phyloP scores from a whole-genome alignment of 53 echinoderm and acorn worm species.

The Actinopyga echinites region DNA sequence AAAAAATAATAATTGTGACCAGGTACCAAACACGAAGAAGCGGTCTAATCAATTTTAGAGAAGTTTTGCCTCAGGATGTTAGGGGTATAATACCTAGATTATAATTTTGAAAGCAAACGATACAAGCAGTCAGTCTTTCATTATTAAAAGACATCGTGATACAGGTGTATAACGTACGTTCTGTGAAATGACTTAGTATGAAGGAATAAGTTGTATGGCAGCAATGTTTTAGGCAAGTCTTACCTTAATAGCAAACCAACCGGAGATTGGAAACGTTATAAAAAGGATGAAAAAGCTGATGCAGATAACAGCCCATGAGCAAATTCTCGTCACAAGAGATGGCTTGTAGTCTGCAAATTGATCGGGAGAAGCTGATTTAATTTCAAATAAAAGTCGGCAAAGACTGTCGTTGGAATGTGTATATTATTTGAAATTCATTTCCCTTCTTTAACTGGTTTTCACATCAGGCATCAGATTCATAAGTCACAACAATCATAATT shows the following conservation, averaged over 20 bases:
- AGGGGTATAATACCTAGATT: too few species aligned
- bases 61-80: too few species aligned
- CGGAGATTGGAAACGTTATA: conserved; percentile 82
- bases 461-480: too few species aligned
- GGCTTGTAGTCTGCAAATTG: conserved; percentile 66
- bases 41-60: too few species aligned
- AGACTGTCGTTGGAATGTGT: too few species aligned
- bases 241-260: conserved; percentile 79
- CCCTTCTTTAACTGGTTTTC: too few species aligned
- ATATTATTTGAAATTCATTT: too few species aligned
- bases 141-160: neutral
- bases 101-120: neutral
- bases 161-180: neutral
- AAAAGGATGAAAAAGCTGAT: conserved; percentile 71
- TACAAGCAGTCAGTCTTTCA: neutral
- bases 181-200: neutral
- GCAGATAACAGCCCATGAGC: conserved; percentile 59
- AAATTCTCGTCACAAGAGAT: conserved; percentile 55
- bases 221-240: neutral
- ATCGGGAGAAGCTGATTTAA: too few species aligned
- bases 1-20: too few species aligned
- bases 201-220: neutral
- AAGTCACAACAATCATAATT: too few species aligned
- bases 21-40: too few species aligned
- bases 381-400: too few species aligned